phyloP scores from a whole-genome alignment of 2,797 vertebrate genomes.

The Phylloscopus collybita region DNA sequence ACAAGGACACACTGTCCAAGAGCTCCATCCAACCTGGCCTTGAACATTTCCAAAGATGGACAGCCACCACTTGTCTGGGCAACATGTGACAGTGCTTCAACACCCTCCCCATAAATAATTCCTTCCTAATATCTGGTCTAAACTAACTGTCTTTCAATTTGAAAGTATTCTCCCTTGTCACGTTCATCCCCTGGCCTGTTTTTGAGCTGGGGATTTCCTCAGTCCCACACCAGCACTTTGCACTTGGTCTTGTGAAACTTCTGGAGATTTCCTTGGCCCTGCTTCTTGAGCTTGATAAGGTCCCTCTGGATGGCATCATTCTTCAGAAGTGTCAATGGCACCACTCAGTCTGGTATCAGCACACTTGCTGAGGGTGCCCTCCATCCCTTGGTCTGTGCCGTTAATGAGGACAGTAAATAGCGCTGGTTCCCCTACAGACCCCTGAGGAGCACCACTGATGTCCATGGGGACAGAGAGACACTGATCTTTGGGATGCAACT shows the following conservation, averaged over 20 bases:
- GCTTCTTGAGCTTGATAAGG: not conserved
- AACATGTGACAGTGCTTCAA: not conserved
- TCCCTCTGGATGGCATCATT: not conserved
- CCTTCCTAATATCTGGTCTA: not conserved
- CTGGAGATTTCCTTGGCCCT: not conserved
- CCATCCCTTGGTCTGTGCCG: accelerated
- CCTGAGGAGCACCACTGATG: too few relatives aligned
- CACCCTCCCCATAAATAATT: not conserved
- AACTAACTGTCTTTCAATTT: not conserved
- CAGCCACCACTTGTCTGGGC: not conserved
- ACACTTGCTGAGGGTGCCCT: not conserved
- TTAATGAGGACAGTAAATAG: not conserved
- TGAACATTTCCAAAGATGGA: not conserved
- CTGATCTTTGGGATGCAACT: not conserved
- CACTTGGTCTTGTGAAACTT: not conserved
- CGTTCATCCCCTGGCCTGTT: accelerated
- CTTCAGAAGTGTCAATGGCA: not conserved
- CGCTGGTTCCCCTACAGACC: accelerated
- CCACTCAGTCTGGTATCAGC: not conserved
- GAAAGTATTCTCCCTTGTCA: not conserved
- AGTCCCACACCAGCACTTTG: not conserved
- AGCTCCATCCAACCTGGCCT: not conserved
- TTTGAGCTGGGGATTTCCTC: not conserved
- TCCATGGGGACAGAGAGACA: not conserved
- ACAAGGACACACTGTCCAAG: not conserved